Base-by-base conservation (phyloP, 2,113 vertebrate genomes). In the Catagonus wagneri region DNA sequence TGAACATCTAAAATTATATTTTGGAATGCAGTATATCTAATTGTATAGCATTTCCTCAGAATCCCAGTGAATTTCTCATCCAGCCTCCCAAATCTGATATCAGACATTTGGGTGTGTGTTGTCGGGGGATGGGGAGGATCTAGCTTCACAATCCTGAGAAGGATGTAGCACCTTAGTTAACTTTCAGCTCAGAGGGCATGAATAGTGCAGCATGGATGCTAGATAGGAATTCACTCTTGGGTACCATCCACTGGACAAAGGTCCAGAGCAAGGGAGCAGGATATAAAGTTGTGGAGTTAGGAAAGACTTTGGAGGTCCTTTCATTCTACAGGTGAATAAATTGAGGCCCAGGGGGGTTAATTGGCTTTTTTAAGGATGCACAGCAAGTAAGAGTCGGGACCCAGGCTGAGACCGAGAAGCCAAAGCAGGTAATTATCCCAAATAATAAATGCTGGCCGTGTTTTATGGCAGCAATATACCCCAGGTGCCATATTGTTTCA, bases 381-480 rank as follows among this genome's bases (percentile, higher is more conserved):
- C 20, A 25, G 29, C 60, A 29, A 92, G 6, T 68, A 34, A 17
- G 36, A 69, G 36, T 56, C 22, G 50, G 39, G 71, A 32, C 29
- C 7, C 12, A 56, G 85, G 39, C 79, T 65, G 29, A 39, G 15
- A 58, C 2, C 8, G 3, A 86, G 27, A 22, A 52, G 36, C 6
- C 22, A 80, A 54, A 79, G 74, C 65, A 54, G 39, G 39, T 0
- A 0, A 52, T 9, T 23, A 7, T 3, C 11, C 34, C 23, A 16
- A 20, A 7, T 3, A 22, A 15, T 7, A 4, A 2, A 19, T 1
- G 13, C 16, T 4, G 44, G 23, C 52, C 16, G 3, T 1, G 27
- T 2, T n/a, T 13, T 71, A 52, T 2, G 27, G 58, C 25, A 68
- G 69, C 39, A 66, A 23, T 27, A 7, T 7, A 50, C 10, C 16